Percentiles rank a stretch among this genome's conserved stretches.
phyloP scores from a whole-genome alignment of 2,888 invertebrate species.

The Sinodicranocentrus sp. region DNA sequence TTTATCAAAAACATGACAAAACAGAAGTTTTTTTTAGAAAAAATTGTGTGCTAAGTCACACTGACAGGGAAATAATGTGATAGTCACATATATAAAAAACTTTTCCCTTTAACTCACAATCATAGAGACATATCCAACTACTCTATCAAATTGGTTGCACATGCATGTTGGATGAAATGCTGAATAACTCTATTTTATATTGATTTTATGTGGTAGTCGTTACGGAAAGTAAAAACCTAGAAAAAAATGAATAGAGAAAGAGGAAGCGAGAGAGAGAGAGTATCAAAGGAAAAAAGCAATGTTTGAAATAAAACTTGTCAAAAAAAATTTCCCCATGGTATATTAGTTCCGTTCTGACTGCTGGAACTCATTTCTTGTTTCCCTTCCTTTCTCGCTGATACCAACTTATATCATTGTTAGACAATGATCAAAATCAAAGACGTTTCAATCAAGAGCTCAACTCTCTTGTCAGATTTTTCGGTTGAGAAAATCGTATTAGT shows the following conservation, averaged over 20 bases:
- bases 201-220: conserved; percentile 17
- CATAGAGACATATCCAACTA: too few relatives aligned
- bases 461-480: conserved; percentile 51
- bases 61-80: conserved; percentile 20
- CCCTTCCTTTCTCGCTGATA: conserved; percentile 2
- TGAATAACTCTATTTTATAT: too few relatives aligned
- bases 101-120: neutral
- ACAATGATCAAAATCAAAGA: conserved; percentile 58
- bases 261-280: neutral
- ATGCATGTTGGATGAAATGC: neutral
- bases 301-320: conserved; percentile 23
- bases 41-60: neutral
- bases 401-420: conserved; percentile 30
- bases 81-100: neutral
- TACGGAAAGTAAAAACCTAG: neutral
- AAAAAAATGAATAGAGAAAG: neutral
- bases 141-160: neutral
- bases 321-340: neutral
- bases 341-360: neutral
- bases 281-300: conserved; percentile 11
- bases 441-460: conserved; percentile 45
- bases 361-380: conserved; percentile 14
- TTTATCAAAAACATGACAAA: conserved; percentile 4
- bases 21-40: neutral
- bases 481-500: conserved; percentile 47